Evolutionary conservation across 1,140 invertebrate species (phyloP), one percentile per base, ranked within the genome.

Genomic region (Pseudoatta argentina): DNA sequence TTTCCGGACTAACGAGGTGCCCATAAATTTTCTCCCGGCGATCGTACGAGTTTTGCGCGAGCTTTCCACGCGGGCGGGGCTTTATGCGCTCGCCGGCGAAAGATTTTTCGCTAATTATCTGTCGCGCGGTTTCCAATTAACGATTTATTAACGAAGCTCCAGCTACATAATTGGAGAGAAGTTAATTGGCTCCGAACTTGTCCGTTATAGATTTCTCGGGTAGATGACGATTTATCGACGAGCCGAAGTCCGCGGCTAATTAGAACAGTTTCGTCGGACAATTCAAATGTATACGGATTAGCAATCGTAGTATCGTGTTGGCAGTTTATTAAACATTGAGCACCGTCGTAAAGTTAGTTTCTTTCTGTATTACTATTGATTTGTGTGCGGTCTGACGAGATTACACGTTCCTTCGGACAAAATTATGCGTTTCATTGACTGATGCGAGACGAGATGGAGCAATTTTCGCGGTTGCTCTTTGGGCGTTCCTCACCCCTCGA

Each of bases 21-120:
- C 88, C 93, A 93, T 95, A 95, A 95, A 95, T 95, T 94, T 93
- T 92, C 82, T 44, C 57, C 16, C 39, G 73, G 44, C 77, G 55
- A 44, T 67, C 82, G 87, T 67, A 85, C 77, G 79, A 63, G 66
- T 86, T 86, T 88, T 59, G 44, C 64, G 61, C 85, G 61, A 61
- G 63, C 73, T 76, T 78, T 76, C 64, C 75, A 39, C 63, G 48
- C 73, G 7, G 53, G 79, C 64, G 55, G 34, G 59, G 48, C 73
- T 61, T 44, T 55, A n/a, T 77, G 64, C 79, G 34, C 55, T 39
- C 81, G 79, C 59, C 21, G 59, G 21, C 82, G 76, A 53, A 48
- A 44, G 79, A 64, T 69, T 85, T 90, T 90, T 76, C 89, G 73
- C 89, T 83, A 89, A 90, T 90, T 87, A 90, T 82, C 88, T 53